A percentile compares a stretch with the other conserved stretches of the same genome.
These are phyloP conservation scores for Sesia bembeciformis DNA, from an alignment of 2,888 invertebrate genomes.

Conservation along the genomic window DNA sequence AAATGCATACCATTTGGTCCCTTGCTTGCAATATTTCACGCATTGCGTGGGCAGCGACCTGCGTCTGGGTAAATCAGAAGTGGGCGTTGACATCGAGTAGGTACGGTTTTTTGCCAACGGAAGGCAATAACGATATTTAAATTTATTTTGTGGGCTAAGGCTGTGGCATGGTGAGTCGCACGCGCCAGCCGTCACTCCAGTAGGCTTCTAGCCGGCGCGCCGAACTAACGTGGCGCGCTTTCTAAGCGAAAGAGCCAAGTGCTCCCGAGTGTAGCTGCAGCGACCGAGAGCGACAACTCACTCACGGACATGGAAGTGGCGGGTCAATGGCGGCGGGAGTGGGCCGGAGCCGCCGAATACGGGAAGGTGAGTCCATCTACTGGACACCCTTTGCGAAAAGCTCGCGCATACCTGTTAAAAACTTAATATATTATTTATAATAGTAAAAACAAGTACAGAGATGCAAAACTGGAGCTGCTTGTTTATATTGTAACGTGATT, in stretches of 20 bases:
- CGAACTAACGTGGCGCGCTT: slow-evolving; percentile 40
- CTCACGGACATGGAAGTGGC: slow-evolving; percentile 58
- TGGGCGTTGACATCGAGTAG: slow-evolving; percentile 64
- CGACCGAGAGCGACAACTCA: slow-evolving; percentile 35
- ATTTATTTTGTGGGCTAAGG: slow-evolving; percentile 50
- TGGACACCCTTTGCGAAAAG: background rate
- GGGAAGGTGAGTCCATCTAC: slow-evolving; percentile 51
- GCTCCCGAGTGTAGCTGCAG: slow-evolving; percentile 65
- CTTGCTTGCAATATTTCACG: background rate
- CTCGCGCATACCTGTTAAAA: no score
- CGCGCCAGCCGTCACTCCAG: slow-evolving; percentile 23
- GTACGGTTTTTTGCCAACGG: slow-evolving; percentile 57
- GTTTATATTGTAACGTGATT: no score
- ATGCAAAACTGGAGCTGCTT: no score
- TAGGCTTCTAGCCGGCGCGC: slow-evolving; percentile 50
- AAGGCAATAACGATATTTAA: slow-evolving; percentile 60
- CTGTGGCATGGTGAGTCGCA: slow-evolving; percentile 11
- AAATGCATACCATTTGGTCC: no score
- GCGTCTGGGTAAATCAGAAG: slow-evolving; percentile 34
- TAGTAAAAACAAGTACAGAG: no score
- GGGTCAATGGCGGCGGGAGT: slow-evolving; percentile 67
- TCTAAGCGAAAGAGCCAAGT: slow-evolving; percentile 28
- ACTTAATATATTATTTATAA: no score
- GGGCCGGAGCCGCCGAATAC: slow-evolving; percentile 68
- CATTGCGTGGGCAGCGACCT: slow-evolving; percentile 43